Evolutionary conservation across 2,113 vertebrate species (phyloP), one percentile per base, ranked within the genome.

Genomic region (Paraplagusia blochii): DNA sequence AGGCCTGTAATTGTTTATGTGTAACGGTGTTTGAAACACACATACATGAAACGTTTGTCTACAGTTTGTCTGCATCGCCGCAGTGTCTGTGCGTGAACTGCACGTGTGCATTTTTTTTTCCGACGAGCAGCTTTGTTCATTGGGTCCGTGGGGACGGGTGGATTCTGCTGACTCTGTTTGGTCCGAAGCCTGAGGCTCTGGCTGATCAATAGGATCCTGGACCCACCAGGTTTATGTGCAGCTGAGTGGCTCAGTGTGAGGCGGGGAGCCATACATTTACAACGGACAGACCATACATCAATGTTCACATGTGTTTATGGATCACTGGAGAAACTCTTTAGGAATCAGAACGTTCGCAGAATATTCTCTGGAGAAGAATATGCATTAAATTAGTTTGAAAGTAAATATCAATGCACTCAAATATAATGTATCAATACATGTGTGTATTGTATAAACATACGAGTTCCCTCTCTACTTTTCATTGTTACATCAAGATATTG

Each of bases 141-240:
- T 72, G 66, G 79, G 63, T 79, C 79, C 70, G 62, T 58, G 51
- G 78, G 75, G 77, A 82, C 68, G 80, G 63, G 57, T 33, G 58
- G 69, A 73, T 87, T 84, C 73, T 83, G 85, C 84, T 84, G 87
- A 87, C 80, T 80, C 60, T 66, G 75, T 78, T 63, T 65, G 75
- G 59, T 84, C 73, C 53, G 58, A 70, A 74, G 73, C 75, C 73
- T 16, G 60, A 76, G 68, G 68, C 70, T 65, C 66, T 66, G 14
- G 44, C 74, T 52, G 65, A 88, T 87, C 85, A 80, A 86, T 88
- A 79, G 44, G 46, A 73, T 64, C 45, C 62, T 3, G 45, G 67
- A 73, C 73, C 68, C 48, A 69, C 76, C 76, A 48, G 57, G 13
- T 71, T 63, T 57, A 14, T 50, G 58, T 40, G 47, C 50, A 46